Evolutionary conservation across 2,797 vertebrate species (phyloP).

Genomic region (Rhincodon typus): DNA sequence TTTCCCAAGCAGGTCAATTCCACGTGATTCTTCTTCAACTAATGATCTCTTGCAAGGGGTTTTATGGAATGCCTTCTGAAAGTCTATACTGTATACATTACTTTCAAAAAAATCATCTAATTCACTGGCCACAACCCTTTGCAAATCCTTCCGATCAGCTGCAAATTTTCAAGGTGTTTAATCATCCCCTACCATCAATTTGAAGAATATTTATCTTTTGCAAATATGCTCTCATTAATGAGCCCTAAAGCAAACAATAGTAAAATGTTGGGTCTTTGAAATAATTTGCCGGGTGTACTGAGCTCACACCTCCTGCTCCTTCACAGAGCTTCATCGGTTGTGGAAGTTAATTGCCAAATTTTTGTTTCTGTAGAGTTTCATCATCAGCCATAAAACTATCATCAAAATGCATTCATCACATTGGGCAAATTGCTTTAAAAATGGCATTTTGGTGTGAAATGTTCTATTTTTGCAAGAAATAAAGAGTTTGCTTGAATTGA

Average conservation of each 20-base stretch:
- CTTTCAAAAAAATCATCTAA: background rate
- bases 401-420: slow-evolving; percentile 3
- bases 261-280: background rate
- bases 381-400: background rate
- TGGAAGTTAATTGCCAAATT: slow-evolving; percentile 6
- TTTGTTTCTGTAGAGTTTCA: slow-evolving; percentile 30
- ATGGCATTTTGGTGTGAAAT: background rate
- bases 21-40: background rate
- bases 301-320: background rate
- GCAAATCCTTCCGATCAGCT: background rate
- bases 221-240: background rate
- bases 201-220: background rate
- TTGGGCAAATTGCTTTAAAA: slow-evolving; percentile 27
- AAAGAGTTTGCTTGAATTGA: slow-evolving; percentile 28
- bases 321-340: background rate
- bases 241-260: background rate
- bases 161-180: background rate
- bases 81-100: background rate
- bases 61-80: background rate
- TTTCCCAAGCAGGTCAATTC: background rate
- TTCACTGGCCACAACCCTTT: no score
- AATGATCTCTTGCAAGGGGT: background rate
- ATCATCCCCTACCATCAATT: no score
- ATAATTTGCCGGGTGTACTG: background rate
- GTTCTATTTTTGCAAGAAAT: slow-evolving; percentile 20